Evolutionary conservation across 2,888 invertebrate species (phyloP).

Genomic region (Helleia helle): DNA sequence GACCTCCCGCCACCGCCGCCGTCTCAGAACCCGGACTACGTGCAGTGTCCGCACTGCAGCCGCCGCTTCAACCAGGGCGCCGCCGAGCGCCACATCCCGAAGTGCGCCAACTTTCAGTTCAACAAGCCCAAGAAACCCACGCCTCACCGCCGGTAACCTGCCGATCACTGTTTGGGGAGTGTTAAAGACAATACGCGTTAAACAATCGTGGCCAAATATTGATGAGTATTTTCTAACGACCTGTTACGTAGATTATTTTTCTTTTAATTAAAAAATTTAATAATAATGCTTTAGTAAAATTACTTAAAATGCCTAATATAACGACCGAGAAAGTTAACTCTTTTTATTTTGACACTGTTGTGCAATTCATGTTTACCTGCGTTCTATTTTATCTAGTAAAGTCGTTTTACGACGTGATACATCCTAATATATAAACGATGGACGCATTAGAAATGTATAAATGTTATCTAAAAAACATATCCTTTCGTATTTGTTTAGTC

Average conservation of each 20-base stretch:
- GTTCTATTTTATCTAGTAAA: slow-evolving; percentile 42
- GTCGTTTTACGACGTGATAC: slow-evolving; percentile 36
- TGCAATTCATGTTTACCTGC: slow-evolving; percentile 40
- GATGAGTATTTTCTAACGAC: neutral
- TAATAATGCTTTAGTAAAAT: too few relatives aligned
- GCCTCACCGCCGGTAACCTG: slow-evolving; percentile 45
- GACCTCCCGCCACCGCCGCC: slow-evolving; percentile 94
- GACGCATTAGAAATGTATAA: slow-evolving; percentile 1
- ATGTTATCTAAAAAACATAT: slow-evolving; percentile 27
- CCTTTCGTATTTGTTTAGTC: slow-evolving; percentile 33
- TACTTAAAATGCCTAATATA: neutral
- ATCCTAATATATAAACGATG: slow-evolving; percentile 22
- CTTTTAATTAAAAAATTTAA: too few relatives aligned
- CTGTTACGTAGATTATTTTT: too few relatives aligned
- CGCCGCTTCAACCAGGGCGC: slow-evolving; percentile 89
- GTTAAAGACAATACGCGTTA: neutral
- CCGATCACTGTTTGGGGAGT: neutral
- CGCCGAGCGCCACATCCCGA: slow-evolving; percentile 93
- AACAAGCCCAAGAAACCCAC: slow-evolving; percentile 79
- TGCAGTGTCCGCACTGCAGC: slow-evolving; percentile 90
- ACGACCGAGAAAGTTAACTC: neutral
- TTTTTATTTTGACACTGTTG: slow-evolving; percentile 28
- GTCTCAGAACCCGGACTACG: slow-evolving; percentile 91
- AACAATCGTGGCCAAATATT: slow-evolving; percentile 11
- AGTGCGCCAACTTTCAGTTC: slow-evolving; percentile 87